Percentiles rank a stretch among this genome's conserved stretches.
Conservation (phyloP, 1,140 invertebrate genomes). For the Chironomus striatipennis region DNA sequence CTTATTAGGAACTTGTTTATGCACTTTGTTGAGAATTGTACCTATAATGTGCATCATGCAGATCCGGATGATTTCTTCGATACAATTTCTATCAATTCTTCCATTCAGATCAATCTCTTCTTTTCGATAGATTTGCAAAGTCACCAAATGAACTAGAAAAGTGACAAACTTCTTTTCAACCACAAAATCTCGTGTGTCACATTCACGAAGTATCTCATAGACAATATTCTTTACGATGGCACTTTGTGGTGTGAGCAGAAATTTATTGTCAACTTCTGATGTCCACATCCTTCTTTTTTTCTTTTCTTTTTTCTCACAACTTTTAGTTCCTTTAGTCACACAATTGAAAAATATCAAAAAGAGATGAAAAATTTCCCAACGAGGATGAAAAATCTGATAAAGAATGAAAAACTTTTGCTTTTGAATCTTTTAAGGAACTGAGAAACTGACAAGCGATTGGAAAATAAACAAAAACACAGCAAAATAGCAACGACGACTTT, state of each 20-base stretch:
- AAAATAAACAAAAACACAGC: too few relatives aligned
- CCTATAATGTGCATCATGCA: slow-evolving; percentile 18
- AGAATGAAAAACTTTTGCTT: too few relatives aligned
- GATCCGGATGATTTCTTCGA: background rate
- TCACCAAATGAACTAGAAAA: background rate
- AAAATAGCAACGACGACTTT: background rate
- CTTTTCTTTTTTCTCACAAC: background rate
- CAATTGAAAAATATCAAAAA: background rate
- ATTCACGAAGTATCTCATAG: slow-evolving; percentile 15
- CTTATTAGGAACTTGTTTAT: too few relatives aligned
- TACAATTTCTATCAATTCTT: background rate
- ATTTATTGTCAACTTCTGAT: background rate
- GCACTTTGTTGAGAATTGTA: too few relatives aligned
- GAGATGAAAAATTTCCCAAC: background rate
- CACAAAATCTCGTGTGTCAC: slow-evolving; percentile 10
- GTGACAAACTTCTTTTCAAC: slow-evolving; percentile 15
- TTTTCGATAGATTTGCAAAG: background rate
- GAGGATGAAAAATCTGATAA: too few relatives aligned
- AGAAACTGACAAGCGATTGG: too few relatives aligned
- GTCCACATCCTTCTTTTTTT: background rate
- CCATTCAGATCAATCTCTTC: background rate
- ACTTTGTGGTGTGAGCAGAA: background rate
- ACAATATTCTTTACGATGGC: slow-evolving; percentile 35
- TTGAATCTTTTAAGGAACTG: too few relatives aligned
- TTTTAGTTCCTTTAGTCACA: background rate